Base-by-base conservation (phyloP, 2,888 invertebrate genomes). In the Brachyptera putata region DNA sequence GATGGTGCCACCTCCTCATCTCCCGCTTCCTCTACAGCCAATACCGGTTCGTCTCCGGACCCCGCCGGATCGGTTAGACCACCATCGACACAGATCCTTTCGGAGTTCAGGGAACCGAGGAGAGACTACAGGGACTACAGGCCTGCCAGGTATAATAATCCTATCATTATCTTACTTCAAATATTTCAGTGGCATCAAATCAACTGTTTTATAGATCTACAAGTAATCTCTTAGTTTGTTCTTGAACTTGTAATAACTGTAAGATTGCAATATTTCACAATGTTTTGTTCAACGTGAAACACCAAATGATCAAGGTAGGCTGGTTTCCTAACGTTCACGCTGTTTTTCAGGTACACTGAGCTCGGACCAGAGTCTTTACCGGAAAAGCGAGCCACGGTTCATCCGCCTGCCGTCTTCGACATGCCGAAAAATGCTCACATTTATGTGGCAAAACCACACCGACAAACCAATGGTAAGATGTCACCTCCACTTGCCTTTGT, bases 1-100 rank as follows among this genome's bases (percentile, higher is more conserved):
- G 89, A 89, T 67, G 88, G 87, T 0, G 87, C 87, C 11, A 79
- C 81, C 0, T 85, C 86, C 18, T 80, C 79, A 21, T 74, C 78
- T 46, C 72, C 76, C 1, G 74, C 77, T 7, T n/a, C n/a, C n/a
- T n/a, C n/a, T n/a, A n/a, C n/a, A n/a, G 80, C 85, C 4, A 22
- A 26, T 16, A 30, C 26, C 2, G 26, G 49, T 5, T 16, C 26
- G n/a, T 26, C 49, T 16, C 53, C 53, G 36, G 53, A 53, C 34
- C 53, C 53, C 3, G 30, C 30, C 5, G 16, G 14, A 1, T 75
- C 63, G 75, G 74, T 75, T 74, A 78, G 77, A 77, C 76, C 75
- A 69, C 79, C 63, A 74, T 78, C 65, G 75, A 83, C 65, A 72
- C 80, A 75, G 77, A 77, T 77, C 75, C 77, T 76, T 72, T 80